Base-by-base conservation (phyloP, 2,113 vertebrate species). In the Phyllostomus discolor region DNA sequence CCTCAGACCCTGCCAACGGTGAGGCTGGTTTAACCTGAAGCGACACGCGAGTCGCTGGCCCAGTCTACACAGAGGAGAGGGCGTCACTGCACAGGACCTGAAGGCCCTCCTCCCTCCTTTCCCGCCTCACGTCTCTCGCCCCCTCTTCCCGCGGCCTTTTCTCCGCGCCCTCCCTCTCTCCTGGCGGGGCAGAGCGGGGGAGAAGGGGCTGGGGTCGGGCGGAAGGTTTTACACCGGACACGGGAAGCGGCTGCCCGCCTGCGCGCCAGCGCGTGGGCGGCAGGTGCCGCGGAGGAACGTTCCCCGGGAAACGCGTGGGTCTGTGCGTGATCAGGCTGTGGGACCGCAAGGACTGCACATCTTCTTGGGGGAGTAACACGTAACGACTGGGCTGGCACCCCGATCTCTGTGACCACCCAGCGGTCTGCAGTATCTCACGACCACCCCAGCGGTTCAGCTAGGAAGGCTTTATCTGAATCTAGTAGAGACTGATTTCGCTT, bases 21-120 rank as follows among this genome's bases (percentile, higher is more conserved):
- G 24, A 20, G 9, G 22, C 11, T 16, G 31, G 24, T 66, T 26
- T 38, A 28, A 66, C 15, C 26, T 50, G 7, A 64, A 92, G 31
- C 38, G 26, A 38, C 28, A 35, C 59, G 15, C 20, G 0, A 26
- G 5, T 52, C 38, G 46, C 31, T 3, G 54, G 12, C 28, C 10
- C 8, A n/a, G 5, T 59, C 19, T 76, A 0, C 5, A 26, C 22
- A 2, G 7, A 15, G 1, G 69, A 31, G 3, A n/a, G 16, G 7
- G 19, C 54, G 1, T n/a, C 28, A 28, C 9, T 7, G 62, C 8
- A 46, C 19, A 15, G 46, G 17, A 41, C 7, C 28, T 62, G 15
- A 59, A 92, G 20, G 17, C 38, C 24, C 24, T 46, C 11, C 24
- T 3, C 57, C 20, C 70, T 5, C 9, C 19, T 20, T 1, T 8